Evolutionary conservation across 2,113 vertebrate genomes (phyloP), one percentile per base, ranked within the genome.

Genomic region (Mastomys natalensis): DNA sequence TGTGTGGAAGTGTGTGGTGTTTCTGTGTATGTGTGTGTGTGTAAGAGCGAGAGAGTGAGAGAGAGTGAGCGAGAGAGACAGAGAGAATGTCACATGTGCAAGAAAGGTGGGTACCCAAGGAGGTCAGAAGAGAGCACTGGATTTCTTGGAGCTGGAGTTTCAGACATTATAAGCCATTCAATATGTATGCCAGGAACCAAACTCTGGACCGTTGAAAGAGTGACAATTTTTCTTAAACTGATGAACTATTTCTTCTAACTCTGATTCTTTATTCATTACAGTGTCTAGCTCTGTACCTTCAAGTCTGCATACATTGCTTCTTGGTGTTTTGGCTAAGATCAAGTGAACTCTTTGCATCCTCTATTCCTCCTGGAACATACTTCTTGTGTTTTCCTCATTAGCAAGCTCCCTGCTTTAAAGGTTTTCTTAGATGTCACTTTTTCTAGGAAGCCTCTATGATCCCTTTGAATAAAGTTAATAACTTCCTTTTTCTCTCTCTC

Each of bases 391-490:
- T 90, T 87, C 48, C 90, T 55, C 40, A 85, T 74, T 9, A 19
- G 60, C 3, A 94, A 91, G 3, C 48, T 91, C 31, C 31, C 43
- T 58, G 24, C 73, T 60, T 90, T 53, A 92, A 91, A 88, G 58
- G 34, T 53, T 53, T 77, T 37, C 12, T 90, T 53, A 51, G 37
- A 55, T 91, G 58, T 37, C 60, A 26, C 16, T 24, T 94, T 43
- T 76, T 94, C 51, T 76, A 72, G n/a, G 29, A 87, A 89, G 31
- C 5, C 58, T 91, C 73, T 21, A 24, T 92, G 29, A 97, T 91
- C 45, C 9, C 37, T 93, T 62, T 55, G 29, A 92, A 78, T 88
- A 95, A 85, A 77, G 26, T 87, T 84, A 88, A 10, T 51, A 93
- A 92, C 64, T 68, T 88, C 7, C 22, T 3, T 81, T 92, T 73